Conservation (phyloP, 2,113 vertebrate genomes). For the Oplegnathus fasciatus region DNA sequence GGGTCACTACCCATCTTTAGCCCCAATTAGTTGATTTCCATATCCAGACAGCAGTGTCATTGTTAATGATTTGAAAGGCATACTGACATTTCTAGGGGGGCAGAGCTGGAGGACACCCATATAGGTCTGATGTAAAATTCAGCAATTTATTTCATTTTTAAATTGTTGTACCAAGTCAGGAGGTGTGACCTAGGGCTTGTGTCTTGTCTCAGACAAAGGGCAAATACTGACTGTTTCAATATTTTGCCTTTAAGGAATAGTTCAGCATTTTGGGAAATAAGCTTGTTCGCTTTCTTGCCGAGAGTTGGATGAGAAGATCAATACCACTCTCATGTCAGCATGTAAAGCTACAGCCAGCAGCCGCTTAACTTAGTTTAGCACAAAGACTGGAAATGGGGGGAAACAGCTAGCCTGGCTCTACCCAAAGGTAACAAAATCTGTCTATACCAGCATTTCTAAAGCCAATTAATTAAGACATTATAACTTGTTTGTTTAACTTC, state of each 20-base stretch:
- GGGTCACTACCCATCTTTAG: conserved; percentile 36
- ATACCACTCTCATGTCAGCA: not conserved
- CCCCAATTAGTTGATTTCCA: conserved; percentile 45
- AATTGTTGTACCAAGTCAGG: not conserved
- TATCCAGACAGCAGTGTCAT: conserved; percentile 23
- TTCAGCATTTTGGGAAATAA: not conserved
- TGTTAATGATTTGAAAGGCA: conserved; percentile 33
- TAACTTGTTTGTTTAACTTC: not conserved
- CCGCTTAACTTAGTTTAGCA: not conserved
- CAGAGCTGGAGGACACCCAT: not conserved
- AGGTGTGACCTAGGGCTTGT: too few species aligned
- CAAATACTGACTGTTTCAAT: not conserved
- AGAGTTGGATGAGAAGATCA: not conserved
- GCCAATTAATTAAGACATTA: not conserved
- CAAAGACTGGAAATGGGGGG: not conserved
- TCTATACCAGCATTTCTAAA: not conserved
- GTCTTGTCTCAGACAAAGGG: too few species aligned
- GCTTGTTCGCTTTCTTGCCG: not conserved
- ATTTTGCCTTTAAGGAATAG: not conserved
- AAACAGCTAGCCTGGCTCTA: not conserved
- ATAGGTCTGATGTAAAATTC: conserved; percentile 12
- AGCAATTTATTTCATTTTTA: conserved; percentile 15
- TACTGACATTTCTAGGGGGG: conserved; percentile 1
- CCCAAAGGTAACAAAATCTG: not conserved
- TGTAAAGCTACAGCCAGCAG: not conserved